Evolutionary conservation across 30 jellyfish, hydroid and myxozoan species (phyloP).

Genomic region (Hydractinia symbiolongicarpus): DNA sequence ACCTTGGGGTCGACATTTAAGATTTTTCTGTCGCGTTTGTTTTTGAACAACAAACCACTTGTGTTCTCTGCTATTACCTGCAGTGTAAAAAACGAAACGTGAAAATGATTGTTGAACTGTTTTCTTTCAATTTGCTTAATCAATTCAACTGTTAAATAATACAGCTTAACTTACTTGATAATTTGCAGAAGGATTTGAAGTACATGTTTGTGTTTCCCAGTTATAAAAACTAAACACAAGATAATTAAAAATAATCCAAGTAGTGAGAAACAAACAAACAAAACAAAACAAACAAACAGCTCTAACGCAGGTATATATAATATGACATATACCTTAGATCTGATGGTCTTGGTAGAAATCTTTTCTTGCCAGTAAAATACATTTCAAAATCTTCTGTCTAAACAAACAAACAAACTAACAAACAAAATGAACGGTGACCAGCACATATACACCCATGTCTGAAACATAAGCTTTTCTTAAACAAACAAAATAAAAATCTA

Average conservation of each 20-base stretch:
- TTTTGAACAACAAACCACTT: slow-evolving; percentile 79
- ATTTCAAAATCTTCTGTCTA: slow-evolving; percentile 86
- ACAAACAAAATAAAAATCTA: no score
- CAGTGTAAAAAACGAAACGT: neutral
- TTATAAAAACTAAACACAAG: slow-evolving; percentile 59
- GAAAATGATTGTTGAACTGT: neutral
- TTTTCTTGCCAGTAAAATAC: slow-evolving; percentile 76
- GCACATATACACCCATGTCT: neutral
- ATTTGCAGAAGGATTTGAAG: slow-evolving; percentile 86
- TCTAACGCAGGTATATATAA: neutral
- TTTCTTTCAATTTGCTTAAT: neutral
- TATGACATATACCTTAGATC: slow-evolving; percentile 61
- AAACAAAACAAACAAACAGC: neutral
- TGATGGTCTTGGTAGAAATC: slow-evolving; percentile 92
- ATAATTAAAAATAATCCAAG: neutral
- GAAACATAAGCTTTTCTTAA: no score
- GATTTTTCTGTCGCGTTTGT: slow-evolving; percentile 85
- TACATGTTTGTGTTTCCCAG: slow-evolving; percentile 97
- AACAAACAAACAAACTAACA: neutral
- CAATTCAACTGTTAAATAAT: neutral
- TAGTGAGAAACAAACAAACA: neutral
- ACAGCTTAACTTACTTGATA: slow-evolving; percentile 50
- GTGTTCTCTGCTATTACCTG: slow-evolving; percentile 96
- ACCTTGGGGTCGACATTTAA: slow-evolving; percentile 97
- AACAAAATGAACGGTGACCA: neutral